Evolutionary conservation across 1,140 invertebrate species (phyloP), one percentile per base, ranked within the genome.

Genomic region (Catajapyx aquilonaris): DNA sequence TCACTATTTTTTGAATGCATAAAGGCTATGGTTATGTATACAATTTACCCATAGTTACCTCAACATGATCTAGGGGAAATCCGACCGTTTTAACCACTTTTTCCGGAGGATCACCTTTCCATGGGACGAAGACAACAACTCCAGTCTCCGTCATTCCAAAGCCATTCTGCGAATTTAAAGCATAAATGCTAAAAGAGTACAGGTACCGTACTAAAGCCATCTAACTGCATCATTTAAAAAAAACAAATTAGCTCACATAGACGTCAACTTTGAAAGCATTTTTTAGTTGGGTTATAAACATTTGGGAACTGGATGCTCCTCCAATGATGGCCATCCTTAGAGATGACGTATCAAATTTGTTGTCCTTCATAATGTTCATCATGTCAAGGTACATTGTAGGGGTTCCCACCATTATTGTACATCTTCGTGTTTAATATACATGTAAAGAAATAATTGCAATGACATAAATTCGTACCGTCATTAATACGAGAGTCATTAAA

Each of bases 1-100:
- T 20, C 31, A 41, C 3, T 17, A 16, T 13, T 17, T 5, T 23
- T n/a, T 10, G 25, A n/a, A 37, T 42, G 20, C n/a, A 15, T 31
- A 34, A 33, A 39, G 11, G 16, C 18, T 33, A 10, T 17, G 16
- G 16, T 22, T 15, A 19, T 13, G n/a, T 35, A 21, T 34, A 22
- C 11, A 32, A 34, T 31, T 15, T 32, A 20, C 23, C 23, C 13
- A 28, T 28, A 9, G 7, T 28, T 28, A 28, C 23, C 13, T 28
- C 23, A 28, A 28, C 23, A 13, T 28, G 23, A 28, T 28, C 23
- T 13, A 28, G 13, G 7, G 23, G 23, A 13, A 9, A 28, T 28
- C 23, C 23, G 13, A 28, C 13, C 7, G 23, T 28, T 7, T 28
- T 28, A 28, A 28, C 7, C 13, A 28, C 23, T 28, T 28, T 28